Percentiles rank a stretch among this genome's conserved stretches.
These are phyloP conservation scores for Reinhardtius hippoglossoides DNA, from an alignment of 2,113 vertebrate species.

Conservation along the genomic window DNA sequence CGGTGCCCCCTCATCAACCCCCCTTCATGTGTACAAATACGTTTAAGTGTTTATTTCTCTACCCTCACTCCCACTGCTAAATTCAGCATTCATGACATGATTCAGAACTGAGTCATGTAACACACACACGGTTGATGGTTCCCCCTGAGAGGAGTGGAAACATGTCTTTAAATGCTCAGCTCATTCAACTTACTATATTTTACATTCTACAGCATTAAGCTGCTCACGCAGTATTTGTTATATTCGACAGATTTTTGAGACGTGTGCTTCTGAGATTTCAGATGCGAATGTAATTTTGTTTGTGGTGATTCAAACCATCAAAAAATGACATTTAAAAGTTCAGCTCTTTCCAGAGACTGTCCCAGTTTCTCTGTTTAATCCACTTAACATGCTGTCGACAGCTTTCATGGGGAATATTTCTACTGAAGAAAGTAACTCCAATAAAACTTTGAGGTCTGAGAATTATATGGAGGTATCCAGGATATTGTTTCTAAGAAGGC, in stretches of 20 bases:
- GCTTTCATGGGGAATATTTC: slow-evolving; percentile 6
- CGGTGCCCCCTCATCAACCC: slow-evolving; percentile 5
- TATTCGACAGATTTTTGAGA: neutral
- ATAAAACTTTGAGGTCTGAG: neutral
- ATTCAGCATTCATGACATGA: slow-evolving; percentile 19
- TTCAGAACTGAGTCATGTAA: slow-evolving; percentile 37
- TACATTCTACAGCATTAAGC: neutral
- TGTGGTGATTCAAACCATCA: neutral
- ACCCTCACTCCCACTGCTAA: slow-evolving; percentile 3
- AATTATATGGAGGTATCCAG: neutral
- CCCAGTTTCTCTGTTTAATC: slow-evolving; percentile 4
- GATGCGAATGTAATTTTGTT: neutral
- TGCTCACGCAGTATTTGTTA: neutral
- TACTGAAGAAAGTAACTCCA: neutral
- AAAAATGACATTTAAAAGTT: neutral
- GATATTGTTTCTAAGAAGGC: neutral
- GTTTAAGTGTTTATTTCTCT: slow-evolving; percentile 35
- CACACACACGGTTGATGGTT: neutral
- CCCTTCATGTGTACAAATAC: neutral
- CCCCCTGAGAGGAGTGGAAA: neutral
- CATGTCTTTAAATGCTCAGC: neutral
- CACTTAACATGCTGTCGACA: neutral
- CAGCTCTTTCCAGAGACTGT: neutral
- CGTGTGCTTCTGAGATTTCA: neutral
- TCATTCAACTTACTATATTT: neutral